phyloP scores from a whole-genome alignment of 2,888 invertebrate species.

The Strigamia crassipes region DNA sequence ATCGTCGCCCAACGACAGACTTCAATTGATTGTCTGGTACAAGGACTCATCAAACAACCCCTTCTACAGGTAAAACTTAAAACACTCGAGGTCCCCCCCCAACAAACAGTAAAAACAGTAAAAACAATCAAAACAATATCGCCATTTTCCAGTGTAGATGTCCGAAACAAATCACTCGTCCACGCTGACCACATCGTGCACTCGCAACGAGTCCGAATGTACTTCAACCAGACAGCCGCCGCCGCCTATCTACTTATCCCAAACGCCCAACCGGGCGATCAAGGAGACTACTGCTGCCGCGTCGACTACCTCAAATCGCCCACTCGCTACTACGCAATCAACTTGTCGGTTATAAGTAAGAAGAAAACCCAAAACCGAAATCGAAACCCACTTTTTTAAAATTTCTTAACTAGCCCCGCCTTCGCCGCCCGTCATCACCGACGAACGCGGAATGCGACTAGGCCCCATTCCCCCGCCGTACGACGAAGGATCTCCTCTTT shows the following conservation, averaged over 20 bases:
- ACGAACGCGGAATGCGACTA: background rate
- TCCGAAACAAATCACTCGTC: background rate
- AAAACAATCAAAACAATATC: background rate
- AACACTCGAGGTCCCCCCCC: no score
- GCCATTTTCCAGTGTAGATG: background rate
- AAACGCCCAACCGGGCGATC: background rate
- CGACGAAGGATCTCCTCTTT: background rate
- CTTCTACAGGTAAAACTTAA: background rate
- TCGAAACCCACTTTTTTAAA: background rate
- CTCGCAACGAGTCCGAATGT: background rate
- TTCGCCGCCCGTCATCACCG: background rate
- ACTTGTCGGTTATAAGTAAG: background rate
- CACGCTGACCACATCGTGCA: background rate
- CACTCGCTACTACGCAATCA: background rate
- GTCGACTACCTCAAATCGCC: background rate
- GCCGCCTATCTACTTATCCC: background rate
- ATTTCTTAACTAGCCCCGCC: no score
- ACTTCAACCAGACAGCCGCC: background rate
- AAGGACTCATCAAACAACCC: background rate
- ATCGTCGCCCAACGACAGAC: background rate
- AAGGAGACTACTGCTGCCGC: background rate
- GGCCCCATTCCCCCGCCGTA: background rate
- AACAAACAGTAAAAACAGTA: no score
- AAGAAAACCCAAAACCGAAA: background rate
- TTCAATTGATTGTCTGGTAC: background rate